Evolutionary conservation across 2,113 vertebrate species (phyloP).

Genomic region (Indicator maculatus): DNA sequence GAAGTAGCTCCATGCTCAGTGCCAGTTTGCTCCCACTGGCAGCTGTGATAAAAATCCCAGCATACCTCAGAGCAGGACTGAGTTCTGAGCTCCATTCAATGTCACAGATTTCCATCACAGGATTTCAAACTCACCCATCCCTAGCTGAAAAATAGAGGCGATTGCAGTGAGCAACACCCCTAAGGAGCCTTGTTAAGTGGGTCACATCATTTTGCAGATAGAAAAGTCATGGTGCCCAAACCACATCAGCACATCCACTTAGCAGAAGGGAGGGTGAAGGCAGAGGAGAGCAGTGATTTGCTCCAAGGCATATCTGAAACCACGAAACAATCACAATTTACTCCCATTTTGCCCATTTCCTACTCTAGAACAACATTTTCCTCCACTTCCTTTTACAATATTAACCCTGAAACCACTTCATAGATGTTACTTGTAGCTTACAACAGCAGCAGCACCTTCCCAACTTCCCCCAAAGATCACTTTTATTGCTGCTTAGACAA

Average conservation of each 20-base stretch:
- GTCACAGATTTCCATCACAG: neutral
- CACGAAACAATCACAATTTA: neutral
- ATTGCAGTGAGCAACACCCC: neutral
- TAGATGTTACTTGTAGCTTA: neutral
- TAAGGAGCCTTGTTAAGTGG: neutral
- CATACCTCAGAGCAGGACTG: neutral
- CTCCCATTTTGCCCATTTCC: neutral
- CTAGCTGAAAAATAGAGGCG: neutral
- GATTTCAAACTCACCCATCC: neutral
- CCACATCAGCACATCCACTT: neutral
- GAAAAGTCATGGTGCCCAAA: neutral
- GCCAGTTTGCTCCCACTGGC: neutral
- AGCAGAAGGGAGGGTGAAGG: neutral
- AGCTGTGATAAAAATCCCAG: neutral
- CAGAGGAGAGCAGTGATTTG: slow-evolving; percentile 12
- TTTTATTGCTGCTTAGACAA: neutral
- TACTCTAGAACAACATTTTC: neutral
- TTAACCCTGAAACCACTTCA: neutral
- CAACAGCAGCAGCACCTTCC: neutral
- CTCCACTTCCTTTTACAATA: neutral
- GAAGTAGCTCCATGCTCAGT: neutral
- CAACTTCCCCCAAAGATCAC: neutral
- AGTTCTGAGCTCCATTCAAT: neutral
- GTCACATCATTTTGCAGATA: neutral
- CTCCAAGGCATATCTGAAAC: neutral